These are phyloP conservation scores for Echinometra lucunter DNA, from an alignment of 53 echinoderm and acorn worm genomes.

Conservation along the genomic window DNA sequence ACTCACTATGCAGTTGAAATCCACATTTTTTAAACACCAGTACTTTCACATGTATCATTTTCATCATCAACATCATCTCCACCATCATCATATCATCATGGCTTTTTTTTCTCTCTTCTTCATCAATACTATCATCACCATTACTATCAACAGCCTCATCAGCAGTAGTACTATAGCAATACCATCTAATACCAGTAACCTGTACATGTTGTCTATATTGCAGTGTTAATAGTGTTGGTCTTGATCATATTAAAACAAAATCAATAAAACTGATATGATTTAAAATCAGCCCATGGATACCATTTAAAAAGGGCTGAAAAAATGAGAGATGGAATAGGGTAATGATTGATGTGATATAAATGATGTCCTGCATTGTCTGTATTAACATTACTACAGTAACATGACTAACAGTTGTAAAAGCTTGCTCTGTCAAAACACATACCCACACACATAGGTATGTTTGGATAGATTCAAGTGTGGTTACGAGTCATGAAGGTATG, in stretches of 20 bases:
- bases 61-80: slow-evolving; percentile 18
- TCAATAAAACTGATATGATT: too few species aligned
- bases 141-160: not conserved
- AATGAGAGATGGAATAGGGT: not conserved
- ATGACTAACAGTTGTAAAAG: slow-evolving; percentile 27
- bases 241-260: not conserved
- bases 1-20: too few species aligned
- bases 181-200: not conserved
- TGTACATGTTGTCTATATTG: not conserved
- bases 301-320: too few species aligned
- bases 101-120: too few species aligned
- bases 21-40: not conserved
- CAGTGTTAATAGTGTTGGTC: not conserved
- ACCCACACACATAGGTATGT: slow-evolving; percentile 23
- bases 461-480: not conserved
- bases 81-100: slow-evolving; percentile 38
- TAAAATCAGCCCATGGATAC: too few species aligned
- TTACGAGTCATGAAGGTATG: slow-evolving; percentile 32
- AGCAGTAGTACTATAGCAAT: not conserved
- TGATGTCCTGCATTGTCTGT: not conserved
- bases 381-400: not conserved
- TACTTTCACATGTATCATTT: slow-evolving; percentile 4
- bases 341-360: not conserved
- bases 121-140: not conserved
- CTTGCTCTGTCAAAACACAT: not conserved